Conservation (phyloP, 2,113 vertebrate genomes). For the Platycercus adscitus region DNA sequence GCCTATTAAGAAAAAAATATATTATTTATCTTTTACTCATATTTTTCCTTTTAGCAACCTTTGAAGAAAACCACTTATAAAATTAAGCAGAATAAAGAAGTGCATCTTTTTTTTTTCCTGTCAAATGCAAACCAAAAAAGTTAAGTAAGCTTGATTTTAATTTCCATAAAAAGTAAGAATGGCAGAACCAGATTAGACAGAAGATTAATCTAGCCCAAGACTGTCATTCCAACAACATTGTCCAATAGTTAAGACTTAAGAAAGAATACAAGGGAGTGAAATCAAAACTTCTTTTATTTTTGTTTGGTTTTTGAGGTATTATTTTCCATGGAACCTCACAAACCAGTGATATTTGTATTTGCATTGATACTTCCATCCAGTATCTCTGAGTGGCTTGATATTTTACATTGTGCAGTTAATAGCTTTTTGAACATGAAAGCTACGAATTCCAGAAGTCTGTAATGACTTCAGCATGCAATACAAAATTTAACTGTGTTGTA, state of each 20-base stretch:
- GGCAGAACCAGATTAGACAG: not conserved
- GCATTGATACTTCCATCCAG: not conserved
- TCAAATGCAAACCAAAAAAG: not conserved
- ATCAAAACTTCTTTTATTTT: fast-evolving
- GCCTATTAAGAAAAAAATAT: not conserved
- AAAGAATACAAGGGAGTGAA: fast-evolving
- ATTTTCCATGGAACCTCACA: not conserved
- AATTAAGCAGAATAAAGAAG: not conserved
- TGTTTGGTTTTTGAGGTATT: not conserved
- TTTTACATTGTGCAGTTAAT: not conserved
- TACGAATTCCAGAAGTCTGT: not conserved
- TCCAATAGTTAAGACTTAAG: not conserved
- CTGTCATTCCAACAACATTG: not conserved
- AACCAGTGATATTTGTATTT: not conserved
- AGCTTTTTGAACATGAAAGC: not conserved
- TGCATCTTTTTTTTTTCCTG: not conserved
- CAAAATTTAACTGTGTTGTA: not conserved
- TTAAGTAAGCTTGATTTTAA: not conserved
- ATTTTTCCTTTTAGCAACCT: not conserved
- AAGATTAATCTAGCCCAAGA: not conserved
- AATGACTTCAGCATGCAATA: not conserved
- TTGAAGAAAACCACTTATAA: not conserved
- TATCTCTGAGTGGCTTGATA: not conserved
- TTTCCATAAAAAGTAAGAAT: not conserved
- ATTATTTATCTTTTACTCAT: not conserved